Percentiles rank a stretch among this genome's conserved stretches.
These are phyloP conservation scores for Standfussiana lucernea DNA, from an alignment of 2,888 invertebrate species.

Conservation along the genomic window DNA sequence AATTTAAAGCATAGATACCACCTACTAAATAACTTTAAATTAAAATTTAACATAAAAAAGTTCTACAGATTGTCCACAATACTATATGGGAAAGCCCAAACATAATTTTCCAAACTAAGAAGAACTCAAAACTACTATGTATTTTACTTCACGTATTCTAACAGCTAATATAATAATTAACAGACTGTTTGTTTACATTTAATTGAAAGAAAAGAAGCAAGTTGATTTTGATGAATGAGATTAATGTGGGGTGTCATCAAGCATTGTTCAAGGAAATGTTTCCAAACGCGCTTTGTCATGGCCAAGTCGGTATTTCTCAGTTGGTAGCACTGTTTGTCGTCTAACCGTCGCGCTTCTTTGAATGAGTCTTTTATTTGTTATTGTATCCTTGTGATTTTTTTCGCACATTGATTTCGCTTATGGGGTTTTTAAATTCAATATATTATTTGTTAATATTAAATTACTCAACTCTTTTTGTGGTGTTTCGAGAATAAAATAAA, in stretches of 20 bases:
- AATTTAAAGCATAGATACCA: no score
- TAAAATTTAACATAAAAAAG: not conserved
- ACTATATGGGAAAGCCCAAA: no score
- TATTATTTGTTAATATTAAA: slow-evolving; percentile 28
- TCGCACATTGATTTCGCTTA: not conserved
- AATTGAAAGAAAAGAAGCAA: not conserved
- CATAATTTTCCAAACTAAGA: no score
- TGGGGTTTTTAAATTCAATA: slow-evolving; percentile 43
- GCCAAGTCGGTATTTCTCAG: not conserved
- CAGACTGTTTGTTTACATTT: not conserved
- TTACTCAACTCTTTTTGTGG: not conserved
- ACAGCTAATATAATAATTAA: not conserved
- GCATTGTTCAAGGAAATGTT: slow-evolving; percentile 17
- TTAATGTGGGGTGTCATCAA: slow-evolving; percentile 3
- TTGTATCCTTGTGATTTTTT: slow-evolving; percentile 33
- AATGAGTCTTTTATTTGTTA: slow-evolving; percentile 58
- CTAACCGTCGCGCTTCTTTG: slow-evolving; percentile 64
- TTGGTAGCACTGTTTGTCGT: slow-evolving; percentile 44
- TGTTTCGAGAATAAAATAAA: slow-evolving; percentile 21
- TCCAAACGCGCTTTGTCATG: slow-evolving; percentile 7
- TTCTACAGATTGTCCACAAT: not conserved
- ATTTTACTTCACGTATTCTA: not conserved
- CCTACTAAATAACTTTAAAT: no score
- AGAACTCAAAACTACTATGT: not conserved
- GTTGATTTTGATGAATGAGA: not conserved